Evolutionary conservation across 2,113 vertebrate genomes (phyloP).

Genomic region (Dicerorhinus sumatrensis): DNA sequence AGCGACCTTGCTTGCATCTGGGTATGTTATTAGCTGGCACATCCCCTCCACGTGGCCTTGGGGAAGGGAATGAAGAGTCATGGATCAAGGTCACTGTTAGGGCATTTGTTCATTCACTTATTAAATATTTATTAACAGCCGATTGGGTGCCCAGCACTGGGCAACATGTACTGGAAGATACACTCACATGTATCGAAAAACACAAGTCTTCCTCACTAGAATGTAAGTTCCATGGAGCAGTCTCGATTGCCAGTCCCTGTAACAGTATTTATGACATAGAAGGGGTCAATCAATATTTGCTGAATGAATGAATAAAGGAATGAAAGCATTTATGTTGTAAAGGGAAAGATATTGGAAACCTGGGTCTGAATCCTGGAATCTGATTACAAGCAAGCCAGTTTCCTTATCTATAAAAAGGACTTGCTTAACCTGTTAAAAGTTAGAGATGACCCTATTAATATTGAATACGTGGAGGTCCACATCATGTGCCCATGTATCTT

Average conservation of each 20-base stretch:
- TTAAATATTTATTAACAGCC: conserved; percentile 2
- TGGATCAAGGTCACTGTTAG: neutral
- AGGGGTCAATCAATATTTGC: neutral
- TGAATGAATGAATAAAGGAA: neutral
- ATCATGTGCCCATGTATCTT: neutral
- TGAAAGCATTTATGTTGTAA: neutral
- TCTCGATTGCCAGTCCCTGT: neutral
- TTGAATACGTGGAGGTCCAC: neutral
- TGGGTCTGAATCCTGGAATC: neutral
- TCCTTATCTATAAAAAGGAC: neutral
- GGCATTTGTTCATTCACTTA: neutral
- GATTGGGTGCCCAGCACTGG: neutral
- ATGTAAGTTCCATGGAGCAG: neutral
- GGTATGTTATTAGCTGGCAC: neutral
- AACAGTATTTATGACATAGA: too few relatives aligned
- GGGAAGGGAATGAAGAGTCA: neutral
- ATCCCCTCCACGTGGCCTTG: neutral
- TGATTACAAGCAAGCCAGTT: neutral
- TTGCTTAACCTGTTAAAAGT: neutral
- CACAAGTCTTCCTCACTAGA: neutral
- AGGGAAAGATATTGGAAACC: neutral
- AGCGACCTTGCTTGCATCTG: neutral
- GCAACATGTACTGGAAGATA: neutral
- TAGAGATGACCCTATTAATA: neutral
- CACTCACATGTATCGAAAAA: neutral